These are phyloP conservation scores for Pionites leucogaster DNA, from an alignment of 2,113 vertebrate species.

Conservation along the genomic window DNA sequence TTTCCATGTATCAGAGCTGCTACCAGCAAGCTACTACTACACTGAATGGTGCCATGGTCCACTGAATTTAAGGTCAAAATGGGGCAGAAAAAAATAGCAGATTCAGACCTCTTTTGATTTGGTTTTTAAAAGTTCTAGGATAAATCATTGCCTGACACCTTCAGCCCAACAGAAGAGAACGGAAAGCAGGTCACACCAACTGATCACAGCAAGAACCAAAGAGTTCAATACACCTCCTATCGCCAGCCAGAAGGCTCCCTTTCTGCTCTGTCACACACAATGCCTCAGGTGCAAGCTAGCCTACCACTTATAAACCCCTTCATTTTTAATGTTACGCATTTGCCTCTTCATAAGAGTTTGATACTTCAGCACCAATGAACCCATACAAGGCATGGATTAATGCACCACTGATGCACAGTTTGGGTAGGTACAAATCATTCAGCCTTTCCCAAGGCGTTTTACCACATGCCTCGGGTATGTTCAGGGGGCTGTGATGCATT, in stretches of 20 bases:
- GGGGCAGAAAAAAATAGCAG: background rate
- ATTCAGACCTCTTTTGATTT: background rate
- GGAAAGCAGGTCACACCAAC: background rate
- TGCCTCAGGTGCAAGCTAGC: background rate
- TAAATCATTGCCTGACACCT: background rate
- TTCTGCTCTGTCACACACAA: background rate
- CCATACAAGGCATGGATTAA: background rate
- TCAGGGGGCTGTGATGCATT: background rate
- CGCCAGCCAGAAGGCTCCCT: background rate
- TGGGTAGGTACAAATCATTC: background rate
- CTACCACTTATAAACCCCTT: background rate
- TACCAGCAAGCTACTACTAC: background rate
- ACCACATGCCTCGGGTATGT: background rate
- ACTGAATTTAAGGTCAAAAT: background rate
- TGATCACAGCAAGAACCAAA: background rate
- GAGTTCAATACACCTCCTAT: background rate
- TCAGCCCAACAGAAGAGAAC: background rate
- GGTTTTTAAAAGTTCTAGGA: background rate
- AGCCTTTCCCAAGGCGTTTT: background rate
- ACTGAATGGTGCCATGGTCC: background rate
- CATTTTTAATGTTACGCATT: background rate
- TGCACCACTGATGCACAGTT: background rate
- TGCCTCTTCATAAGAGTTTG: background rate
- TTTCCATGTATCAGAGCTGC: background rate
- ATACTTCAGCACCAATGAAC: background rate